Conservation (phyloP, 2,888 invertebrate genomes). For the Apantesis nais region DNA sequence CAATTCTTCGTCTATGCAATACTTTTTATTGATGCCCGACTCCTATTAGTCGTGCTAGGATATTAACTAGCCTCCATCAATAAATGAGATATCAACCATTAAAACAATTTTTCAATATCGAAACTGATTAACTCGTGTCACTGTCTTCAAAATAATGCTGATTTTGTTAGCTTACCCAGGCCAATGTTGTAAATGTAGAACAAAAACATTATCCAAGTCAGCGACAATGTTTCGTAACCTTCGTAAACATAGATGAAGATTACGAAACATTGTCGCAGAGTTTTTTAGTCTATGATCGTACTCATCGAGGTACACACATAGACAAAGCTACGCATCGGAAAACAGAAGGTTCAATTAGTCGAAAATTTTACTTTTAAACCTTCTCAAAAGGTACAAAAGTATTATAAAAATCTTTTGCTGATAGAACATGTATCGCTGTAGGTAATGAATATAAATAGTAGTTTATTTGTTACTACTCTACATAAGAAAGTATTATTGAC, state of each 20-base stretch:
- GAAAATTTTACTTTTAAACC: not conserved
- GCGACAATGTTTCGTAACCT: constrained; percentile 53
- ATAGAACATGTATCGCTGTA: too few species aligned
- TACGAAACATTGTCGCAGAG: constrained; percentile 50
- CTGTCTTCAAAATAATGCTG: not conserved
- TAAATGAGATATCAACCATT: too few species aligned
- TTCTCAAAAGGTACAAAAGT: not conserved
- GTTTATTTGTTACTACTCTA: too few species aligned
- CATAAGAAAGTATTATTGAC: too few species aligned
- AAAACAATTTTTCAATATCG: too few species aligned
- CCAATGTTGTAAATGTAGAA: constrained; percentile 33
- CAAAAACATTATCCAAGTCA: constrained; percentile 43
- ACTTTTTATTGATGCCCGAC: too few species aligned
- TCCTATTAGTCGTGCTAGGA: too few species aligned
- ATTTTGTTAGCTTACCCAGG: not conserved
- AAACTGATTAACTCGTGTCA: not conserved
- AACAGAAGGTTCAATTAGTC: constrained; percentile 22
- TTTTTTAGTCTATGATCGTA: not conserved
- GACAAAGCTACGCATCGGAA: constrained; percentile 44
- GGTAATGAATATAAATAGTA: too few species aligned
- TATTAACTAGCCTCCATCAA: too few species aligned
- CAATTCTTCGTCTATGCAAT: too few species aligned
- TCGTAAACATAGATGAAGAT: constrained; percentile 45
- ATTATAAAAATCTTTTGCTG: too few species aligned
- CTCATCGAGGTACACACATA: constrained; percentile 41